Conservation (phyloP, 1,140 invertebrate genomes). For the Stegodyphus dumicola region DNA sequence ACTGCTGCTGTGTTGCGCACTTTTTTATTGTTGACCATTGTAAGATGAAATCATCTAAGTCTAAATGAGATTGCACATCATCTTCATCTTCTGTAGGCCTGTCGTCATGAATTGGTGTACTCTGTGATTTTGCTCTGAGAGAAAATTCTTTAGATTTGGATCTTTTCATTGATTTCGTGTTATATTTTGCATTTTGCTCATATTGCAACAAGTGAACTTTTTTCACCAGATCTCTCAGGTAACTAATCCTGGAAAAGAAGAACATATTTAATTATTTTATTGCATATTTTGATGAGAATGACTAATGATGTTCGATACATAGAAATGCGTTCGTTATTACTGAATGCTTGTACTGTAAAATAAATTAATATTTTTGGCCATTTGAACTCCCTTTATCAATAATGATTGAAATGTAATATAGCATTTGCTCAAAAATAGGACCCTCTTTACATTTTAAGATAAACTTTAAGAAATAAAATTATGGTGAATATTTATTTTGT, state of each 20-base stretch:
- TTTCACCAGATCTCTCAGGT: conserved; percentile 39
- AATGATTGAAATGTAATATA: no score
- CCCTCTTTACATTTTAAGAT: no score
- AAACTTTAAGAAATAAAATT: no score
- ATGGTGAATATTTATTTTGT: no score
- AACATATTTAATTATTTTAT: no score
- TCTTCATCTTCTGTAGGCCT: conserved; percentile 25
- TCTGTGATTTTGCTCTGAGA: neutral
- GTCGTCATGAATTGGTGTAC: neutral
- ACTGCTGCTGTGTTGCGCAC: conserved; percentile 36
- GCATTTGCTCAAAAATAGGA: no score
- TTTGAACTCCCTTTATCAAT: no score
- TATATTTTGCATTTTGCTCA: conserved; percentile 8
- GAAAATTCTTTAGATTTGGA: conserved; percentile 24
- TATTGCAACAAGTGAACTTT: conserved; percentile 17
- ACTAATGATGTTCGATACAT: no score
- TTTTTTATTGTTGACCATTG: conserved; percentile 46
- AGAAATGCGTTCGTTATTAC: no score
- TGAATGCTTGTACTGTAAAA: no score
- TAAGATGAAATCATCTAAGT: conserved; percentile 44
- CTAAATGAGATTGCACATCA: conserved; percentile 1
- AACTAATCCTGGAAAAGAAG: conserved; percentile 25
- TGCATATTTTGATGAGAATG: no score
- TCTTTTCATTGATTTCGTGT: conserved; percentile 2
- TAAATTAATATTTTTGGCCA: no score